A percentile compares a stretch with the other conserved stretches of the same genome.
These are phyloP conservation scores for Geodia barretti DNA, from an alignment of 37 sponge, comb jelly and placozoan species.

Conservation along the genomic window DNA sequence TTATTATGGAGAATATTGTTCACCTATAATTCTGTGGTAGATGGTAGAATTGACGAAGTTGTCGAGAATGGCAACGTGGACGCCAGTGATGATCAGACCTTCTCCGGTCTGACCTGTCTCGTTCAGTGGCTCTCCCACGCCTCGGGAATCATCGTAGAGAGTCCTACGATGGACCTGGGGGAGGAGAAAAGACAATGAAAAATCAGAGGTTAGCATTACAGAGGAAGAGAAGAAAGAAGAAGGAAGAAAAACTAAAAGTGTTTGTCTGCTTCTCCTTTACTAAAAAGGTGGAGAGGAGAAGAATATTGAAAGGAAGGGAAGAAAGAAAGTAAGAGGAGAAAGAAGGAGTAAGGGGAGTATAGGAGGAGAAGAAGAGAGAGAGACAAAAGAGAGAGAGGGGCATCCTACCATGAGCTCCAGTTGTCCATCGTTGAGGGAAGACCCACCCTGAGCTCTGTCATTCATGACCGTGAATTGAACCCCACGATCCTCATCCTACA, in stretches of 20 bases:
- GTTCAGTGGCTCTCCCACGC: slow-evolving; percentile 93
- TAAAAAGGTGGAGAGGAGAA: no score
- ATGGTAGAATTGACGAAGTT: slow-evolving; percentile 31
- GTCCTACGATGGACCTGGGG: slow-evolving; percentile 83
- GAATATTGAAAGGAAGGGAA: no score
- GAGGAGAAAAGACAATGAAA: not conserved
- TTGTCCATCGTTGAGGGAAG: slow-evolving; percentile 74
- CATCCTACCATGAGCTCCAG: slow-evolving; percentile 73
- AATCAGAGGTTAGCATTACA: no score
- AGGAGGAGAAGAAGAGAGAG: no score
- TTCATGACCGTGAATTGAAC: slow-evolving; percentile 86
- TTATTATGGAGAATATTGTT: slow-evolving; percentile 9
- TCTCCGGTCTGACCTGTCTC: slow-evolving; percentile 85
- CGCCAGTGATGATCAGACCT: slow-evolving; percentile 86
- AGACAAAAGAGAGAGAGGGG: no score
- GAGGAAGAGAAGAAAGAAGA: no score
- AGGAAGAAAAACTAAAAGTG: no score
- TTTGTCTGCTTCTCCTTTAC: no score
- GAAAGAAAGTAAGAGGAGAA: no score
- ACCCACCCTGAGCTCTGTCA: slow-evolving; percentile 93
- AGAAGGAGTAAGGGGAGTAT: no score
- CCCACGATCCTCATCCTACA: slow-evolving; percentile 31
- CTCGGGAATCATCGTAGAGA: slow-evolving; percentile 83
- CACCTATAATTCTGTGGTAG: slow-evolving; percentile 66
- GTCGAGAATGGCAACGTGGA: slow-evolving; percentile 62